Base-by-base conservation (phyloP, 92 coral and sea anemone genomes). In the Actinostola sp. region DNA sequence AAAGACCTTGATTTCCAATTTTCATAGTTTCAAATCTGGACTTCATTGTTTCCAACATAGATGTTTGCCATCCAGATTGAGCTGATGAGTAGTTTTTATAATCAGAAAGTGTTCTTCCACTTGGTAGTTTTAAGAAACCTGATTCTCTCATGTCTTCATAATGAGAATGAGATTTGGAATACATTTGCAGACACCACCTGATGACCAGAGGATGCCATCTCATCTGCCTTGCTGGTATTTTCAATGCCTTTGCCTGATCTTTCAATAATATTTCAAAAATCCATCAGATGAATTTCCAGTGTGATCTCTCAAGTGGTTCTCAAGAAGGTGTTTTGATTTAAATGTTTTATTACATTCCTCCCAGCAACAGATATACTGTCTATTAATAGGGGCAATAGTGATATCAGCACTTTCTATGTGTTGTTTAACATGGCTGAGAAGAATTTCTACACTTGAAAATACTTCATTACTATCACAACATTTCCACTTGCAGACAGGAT, bases 181-280 rank as follows among this genome's bases (percentile, higher is more conserved):
- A 69, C 25, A 71, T 29, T 39, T 55, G 33, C 27, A 78, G 34
- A 48, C 84, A 78, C 84, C 74, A 80, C 42, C 39, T 65, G 31
- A 84, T 64, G 27, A 78, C 79, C 0, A 73, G 59, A 30, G 83
- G 83, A 64, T 83, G 88, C 87, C 82, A 83, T 63, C 79, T 52
- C 89, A 84, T 84, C 52, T 84, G 89, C 29, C 67, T 36, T 20
- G 68, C 53, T 38, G 83, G 84, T 14, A 71, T 57, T 32, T 55
- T 84, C 16, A 78, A 48, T 23, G 89, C 85, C 66, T 79, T 78
- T 28, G 84, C 84, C 66, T 78, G 89, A 49, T 85, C 89, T 61
- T 67, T 85, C 16, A 85, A 42, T 20, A 85, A 42, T 15, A 74
- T 67, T 24, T 71, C 62, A 28, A 78, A 72, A 70, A 85, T 34